Conservation (phyloP, 1,140 invertebrate species). For the Euborellia annulipes region DNA sequence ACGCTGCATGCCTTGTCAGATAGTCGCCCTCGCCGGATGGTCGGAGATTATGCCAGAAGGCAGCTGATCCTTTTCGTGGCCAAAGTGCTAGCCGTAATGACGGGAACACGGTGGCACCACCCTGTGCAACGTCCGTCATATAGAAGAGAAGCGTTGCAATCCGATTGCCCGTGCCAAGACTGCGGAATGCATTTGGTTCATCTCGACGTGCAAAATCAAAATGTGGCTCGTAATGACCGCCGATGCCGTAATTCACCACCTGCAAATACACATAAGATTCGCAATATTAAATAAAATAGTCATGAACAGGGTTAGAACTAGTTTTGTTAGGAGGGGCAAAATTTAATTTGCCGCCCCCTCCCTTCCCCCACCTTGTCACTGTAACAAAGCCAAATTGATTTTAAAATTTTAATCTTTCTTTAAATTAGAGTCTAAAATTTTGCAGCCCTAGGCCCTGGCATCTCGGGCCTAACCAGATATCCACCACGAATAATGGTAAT, state of each 20-base stretch:
- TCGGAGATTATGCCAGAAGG: constrained; percentile 92
- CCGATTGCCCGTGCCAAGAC: constrained; percentile 70
- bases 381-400: no score
- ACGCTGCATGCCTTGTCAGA: constrained; percentile 86
- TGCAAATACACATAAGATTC: constrained; percentile 1
- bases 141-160: constrained; percentile 91
- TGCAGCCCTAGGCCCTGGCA: no score
- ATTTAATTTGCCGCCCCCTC: no score
- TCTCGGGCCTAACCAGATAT: no score
- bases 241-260: constrained; percentile 96
- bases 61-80: constrained; percentile 80
- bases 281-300: no score
- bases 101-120: constrained; percentile 91
- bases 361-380: no score
- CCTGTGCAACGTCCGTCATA: constrained; percentile 90
- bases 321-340: no score
- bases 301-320: no score
- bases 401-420: no score
- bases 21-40: constrained; percentile 86
- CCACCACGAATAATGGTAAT: no score
- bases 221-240: constrained; percentile 99
- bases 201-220: constrained; percentile 87
- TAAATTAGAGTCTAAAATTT: no score
- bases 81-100: constrained; percentile 63
- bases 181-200: constrained; percentile 80